phyloP scores from a whole-genome alignment of 2,888 invertebrate genomes.

The Cancer borealis region DNA sequence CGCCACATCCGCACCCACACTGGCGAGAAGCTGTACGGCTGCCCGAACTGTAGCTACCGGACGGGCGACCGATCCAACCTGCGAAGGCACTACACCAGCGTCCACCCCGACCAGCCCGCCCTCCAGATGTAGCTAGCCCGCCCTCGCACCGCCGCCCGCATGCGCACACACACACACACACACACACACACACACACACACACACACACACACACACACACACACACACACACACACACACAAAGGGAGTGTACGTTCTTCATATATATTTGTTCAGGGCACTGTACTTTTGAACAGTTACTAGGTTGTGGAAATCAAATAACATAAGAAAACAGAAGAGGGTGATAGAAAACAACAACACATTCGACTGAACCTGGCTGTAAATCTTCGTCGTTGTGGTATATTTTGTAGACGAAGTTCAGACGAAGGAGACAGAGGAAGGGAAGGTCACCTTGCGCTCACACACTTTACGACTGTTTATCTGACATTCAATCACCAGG shows the following conservation, averaged over 20 bases:
- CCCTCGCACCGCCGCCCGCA: constrained; percentile 5
- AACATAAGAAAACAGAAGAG: background rate
- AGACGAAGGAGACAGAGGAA: background rate
- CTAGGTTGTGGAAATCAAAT: background rate
- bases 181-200: constrained; percentile 59
- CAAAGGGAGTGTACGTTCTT: background rate
- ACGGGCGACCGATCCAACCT: constrained; percentile 76
- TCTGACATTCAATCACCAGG: background rate
- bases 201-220: constrained; percentile 41
- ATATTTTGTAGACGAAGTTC: background rate
- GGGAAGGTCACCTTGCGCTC: background rate
- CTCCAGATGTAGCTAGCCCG: constrained; percentile 57
- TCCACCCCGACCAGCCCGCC: constrained; percentile 69
- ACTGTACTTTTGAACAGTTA: background rate
- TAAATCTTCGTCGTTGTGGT: background rate
- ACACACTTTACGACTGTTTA: background rate
- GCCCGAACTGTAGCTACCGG: constrained; percentile 74
- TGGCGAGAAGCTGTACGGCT: constrained; percentile 75
- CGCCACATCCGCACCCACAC: constrained; percentile 77
- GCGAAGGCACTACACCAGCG: constrained; percentile 67
- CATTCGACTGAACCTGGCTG: background rate
- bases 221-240: background rate
- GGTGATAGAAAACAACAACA: background rate
- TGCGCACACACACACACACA: constrained; percentile 47
- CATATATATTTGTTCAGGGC: background rate